These are phyloP conservation scores for Ischnus inquisitorius DNA, from an alignment of 2,888 invertebrate species.

Conservation along the genomic window DNA sequence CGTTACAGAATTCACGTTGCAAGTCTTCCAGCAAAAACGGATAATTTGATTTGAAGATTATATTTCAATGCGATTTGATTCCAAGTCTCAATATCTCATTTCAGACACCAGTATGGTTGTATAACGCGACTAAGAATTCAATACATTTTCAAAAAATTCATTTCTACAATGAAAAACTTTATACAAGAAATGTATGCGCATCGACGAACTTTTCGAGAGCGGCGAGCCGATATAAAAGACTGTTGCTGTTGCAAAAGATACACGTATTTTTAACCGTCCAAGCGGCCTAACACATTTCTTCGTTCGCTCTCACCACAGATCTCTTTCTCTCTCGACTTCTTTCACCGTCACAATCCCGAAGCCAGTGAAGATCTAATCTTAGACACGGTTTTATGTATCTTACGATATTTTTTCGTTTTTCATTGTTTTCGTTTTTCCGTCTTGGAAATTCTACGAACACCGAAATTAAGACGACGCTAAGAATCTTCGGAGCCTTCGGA, in stretches of 20 bases:
- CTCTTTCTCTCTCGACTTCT: slow-evolving; percentile 26
- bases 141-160: not conserved
- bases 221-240: slow-evolving; percentile 30
- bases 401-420: slow-evolving; percentile 2
- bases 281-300: slow-evolving; percentile 52
- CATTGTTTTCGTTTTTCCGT: slow-evolving; percentile 45
- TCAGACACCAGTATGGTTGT: no score
- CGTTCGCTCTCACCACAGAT: slow-evolving; percentile 22
- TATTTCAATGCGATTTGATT: no score
- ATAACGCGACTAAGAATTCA: no score
- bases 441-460: slow-evolving; percentile 50
- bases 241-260: slow-evolving; percentile 43
- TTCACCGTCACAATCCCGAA: slow-evolving; percentile 48
- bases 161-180: not conserved
- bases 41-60: no score
- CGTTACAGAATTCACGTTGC: no score
- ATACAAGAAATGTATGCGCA: not conserved
- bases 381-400: slow-evolving; percentile 55
- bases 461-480: slow-evolving; percentile 31
- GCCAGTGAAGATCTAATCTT: slow-evolving; percentile 60
- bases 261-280: slow-evolving; percentile 57
- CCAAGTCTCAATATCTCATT: no score
- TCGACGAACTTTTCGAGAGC: slow-evolving; percentile 4
- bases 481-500: slow-evolving; percentile 23
- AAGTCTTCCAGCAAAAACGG: no score